These are phyloP conservation scores for Platycercus adscitus DNA, from an alignment of 2,113 vertebrate genomes.

Conservation along the genomic window DNA sequence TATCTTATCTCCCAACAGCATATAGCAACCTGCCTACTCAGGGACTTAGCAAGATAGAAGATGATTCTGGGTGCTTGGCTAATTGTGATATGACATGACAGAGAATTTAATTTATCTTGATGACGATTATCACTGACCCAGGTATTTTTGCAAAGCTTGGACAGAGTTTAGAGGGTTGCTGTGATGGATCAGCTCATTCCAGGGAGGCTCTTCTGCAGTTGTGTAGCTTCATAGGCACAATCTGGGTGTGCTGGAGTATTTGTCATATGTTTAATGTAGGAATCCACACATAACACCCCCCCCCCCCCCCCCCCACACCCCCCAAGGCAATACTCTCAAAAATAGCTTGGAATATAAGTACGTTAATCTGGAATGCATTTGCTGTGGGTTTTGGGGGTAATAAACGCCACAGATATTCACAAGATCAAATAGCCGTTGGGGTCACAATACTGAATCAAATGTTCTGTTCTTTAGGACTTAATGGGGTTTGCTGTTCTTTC, in stretches of 20 bases:
- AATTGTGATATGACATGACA: slow-evolving; percentile 51
- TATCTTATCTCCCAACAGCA: background rate
- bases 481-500: background rate
- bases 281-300: background rate
- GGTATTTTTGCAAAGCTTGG: slow-evolving; percentile 27
- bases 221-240: background rate
- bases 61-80: slow-evolving; percentile 29
- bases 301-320: too few relatives aligned
- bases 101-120: slow-evolving; percentile 48
- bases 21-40: slow-evolving; percentile 11
- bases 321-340: background rate
- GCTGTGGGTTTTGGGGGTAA: background rate
- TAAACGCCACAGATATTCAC: background rate
- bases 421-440: background rate
- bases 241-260: background rate
- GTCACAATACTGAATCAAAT: background rate
- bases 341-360: background rate
- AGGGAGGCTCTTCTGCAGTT: background rate
- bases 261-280: background rate
- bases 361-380: background rate
- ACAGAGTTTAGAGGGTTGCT: background rate
- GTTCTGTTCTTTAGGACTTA: background rate
- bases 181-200: background rate
- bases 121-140: slow-evolving; percentile 49
- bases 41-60: background rate